Percentiles rank a stretch among this genome's conserved stretches.
phyloP scores from a whole-genome alignment of 2,888 invertebrate species.

The Onthophagus sagittarius region DNA sequence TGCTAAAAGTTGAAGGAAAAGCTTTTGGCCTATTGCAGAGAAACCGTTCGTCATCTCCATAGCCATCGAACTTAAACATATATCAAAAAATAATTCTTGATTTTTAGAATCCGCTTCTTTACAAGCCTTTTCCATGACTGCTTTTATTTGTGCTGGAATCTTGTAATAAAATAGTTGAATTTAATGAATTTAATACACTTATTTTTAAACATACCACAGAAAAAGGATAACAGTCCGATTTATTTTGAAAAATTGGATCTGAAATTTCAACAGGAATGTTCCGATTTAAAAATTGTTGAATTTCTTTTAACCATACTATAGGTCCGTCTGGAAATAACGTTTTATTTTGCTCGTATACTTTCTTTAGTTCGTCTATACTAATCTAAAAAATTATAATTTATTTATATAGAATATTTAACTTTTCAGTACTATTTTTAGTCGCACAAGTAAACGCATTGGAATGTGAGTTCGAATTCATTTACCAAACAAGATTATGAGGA shows the following conservation, averaged over 20 bases:
- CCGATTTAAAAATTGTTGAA: slow-evolving; percentile 61
- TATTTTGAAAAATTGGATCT: slow-evolving; percentile 58
- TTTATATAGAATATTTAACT: slow-evolving; percentile 17
- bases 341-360: slow-evolving; percentile 56
- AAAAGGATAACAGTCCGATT: slow-evolving; percentile 57
- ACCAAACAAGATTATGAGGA: too few species aligned
- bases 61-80: slow-evolving; percentile 64
- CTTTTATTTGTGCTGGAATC: slow-evolving; percentile 43
- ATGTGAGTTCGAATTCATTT: too few species aligned
- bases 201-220: slow-evolving; percentile 48
- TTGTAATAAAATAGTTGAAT: slow-evolving; percentile 33
- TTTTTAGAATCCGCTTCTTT: slow-evolving; percentile 61
- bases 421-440: too few species aligned
- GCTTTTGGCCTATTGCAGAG: slow-evolving; percentile 64
- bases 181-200: too few species aligned
- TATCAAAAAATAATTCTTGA: slow-evolving; percentile 66
- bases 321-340: slow-evolving; percentile 68
- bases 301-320: slow-evolving; percentile 66
- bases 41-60: slow-evolving; percentile 69
- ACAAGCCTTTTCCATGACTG: slow-evolving; percentile 51
- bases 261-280: slow-evolving; percentile 61
- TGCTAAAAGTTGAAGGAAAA: slow-evolving; percentile 68
- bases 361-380: slow-evolving; percentile 55
- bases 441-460: too few species aligned
- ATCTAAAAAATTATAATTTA: slow-evolving; percentile 51